Evolutionary conservation across 1,140 invertebrate species (phyloP).

Genomic region (Potamilus streckersoni): DNA sequence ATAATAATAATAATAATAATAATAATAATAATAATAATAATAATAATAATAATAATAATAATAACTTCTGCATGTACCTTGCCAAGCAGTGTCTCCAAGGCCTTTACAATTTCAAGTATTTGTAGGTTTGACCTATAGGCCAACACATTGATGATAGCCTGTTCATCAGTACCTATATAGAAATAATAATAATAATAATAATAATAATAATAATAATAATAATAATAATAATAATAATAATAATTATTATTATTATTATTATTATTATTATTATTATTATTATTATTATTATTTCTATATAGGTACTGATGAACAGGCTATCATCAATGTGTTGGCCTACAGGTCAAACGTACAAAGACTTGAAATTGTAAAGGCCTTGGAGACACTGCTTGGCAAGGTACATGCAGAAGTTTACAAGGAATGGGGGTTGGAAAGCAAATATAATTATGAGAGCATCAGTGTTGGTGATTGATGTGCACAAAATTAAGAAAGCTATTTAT

Average conservation of each 20-base stretch:
- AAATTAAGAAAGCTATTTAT: too few species aligned
- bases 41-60: too few species aligned
- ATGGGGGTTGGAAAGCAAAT: too few species aligned
- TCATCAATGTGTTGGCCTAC: slow-evolving; percentile 89
- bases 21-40: too few species aligned
- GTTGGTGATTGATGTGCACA: too few species aligned
- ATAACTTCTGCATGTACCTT: slow-evolving; percentile 74
- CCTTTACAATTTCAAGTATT: slow-evolving; percentile 87
- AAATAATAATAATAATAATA: not conserved
- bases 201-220: not conserved
- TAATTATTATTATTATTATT: not conserved
- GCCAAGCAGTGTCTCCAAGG: slow-evolving; percentile 94
- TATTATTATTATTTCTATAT: not conserved
- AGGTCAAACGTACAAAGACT: slow-evolving; percentile 90
- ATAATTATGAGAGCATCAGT: too few species aligned
- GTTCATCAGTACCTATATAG: slow-evolving; percentile 82
- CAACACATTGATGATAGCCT: slow-evolving; percentile 90
- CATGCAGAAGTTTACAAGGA: too few species aligned
- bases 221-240: too few species aligned
- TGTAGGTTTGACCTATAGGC: slow-evolving; percentile 90
- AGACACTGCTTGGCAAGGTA: slow-evolving; percentile 93
- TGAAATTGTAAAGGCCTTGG: slow-evolving; percentile 91
- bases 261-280: not conserved
- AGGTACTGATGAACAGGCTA: slow-evolving; percentile 89
- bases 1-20: too few species aligned